Conservation (phyloP, 92 coral and sea anemone genomes). For the Palythoa caribaeorum region DNA sequence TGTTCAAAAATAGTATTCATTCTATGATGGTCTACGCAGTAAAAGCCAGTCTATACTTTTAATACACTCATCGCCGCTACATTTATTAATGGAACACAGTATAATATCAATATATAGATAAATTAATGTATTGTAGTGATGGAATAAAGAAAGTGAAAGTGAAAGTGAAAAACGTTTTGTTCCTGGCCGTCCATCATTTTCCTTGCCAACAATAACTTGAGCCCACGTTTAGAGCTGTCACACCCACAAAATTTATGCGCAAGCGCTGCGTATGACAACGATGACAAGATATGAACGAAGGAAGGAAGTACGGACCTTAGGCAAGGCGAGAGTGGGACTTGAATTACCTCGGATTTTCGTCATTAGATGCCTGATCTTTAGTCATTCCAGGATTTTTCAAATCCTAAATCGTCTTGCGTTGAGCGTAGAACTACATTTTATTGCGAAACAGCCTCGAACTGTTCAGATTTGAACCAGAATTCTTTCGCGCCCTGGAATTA, state of each 20-base stretch:
- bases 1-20: too few species aligned
- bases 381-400: background rate
- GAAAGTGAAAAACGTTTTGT: too few species aligned
- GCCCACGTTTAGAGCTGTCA: slow-evolving; percentile 36
- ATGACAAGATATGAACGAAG: slow-evolving; percentile 48
- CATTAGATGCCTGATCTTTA: slow-evolving; percentile 2
- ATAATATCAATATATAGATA: too few species aligned
- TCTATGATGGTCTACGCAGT: too few species aligned
- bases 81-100: too few species aligned
- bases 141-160: too few species aligned
- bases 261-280: slow-evolving; percentile 51
- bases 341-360: slow-evolving; percentile 18
- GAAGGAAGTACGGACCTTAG: slow-evolving; percentile 31
- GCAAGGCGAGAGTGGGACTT: slow-evolving; percentile 30
- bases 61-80: too few species aligned
- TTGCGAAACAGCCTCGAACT: slow-evolving; percentile 43
- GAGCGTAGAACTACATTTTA: slow-evolving; percentile 12
- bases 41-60: too few species aligned
- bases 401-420: background rate
- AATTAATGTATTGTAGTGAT: too few species aligned
- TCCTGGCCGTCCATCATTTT: too few species aligned
- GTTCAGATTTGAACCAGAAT: slow-evolving; percentile 48
- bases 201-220: background rate
- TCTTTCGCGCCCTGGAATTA: slow-evolving; percentile 51
- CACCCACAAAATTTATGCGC: slow-evolving; percentile 31